phyloP scores from a whole-genome alignment of 2,113 vertebrate species.

The Tonatia bakeri region DNA sequence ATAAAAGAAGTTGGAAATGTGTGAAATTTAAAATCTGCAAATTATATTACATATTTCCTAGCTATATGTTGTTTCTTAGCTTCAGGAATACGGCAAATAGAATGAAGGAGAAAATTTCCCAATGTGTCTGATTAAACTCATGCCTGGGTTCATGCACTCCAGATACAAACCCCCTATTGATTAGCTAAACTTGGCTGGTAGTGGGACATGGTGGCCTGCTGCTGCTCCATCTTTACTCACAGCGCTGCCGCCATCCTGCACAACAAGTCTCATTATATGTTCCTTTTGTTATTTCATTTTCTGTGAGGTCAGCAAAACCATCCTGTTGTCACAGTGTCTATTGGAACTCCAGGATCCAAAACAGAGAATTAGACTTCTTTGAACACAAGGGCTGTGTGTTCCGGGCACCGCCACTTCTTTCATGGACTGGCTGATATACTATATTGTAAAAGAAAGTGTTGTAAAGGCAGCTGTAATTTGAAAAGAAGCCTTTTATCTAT shows the following conservation, averaged over 20 bases:
- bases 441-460: constrained; percentile 5
- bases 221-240: constrained; percentile 29
- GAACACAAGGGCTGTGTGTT: constrained; percentile 17
- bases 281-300: constrained; percentile 57
- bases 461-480: not conserved
- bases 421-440: constrained; percentile 29
- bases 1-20: not conserved
- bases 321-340: constrained; percentile 36
- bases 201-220: not conserved
- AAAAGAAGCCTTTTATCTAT: constrained; percentile 36
- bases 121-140: not conserved
- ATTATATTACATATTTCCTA: not conserved
- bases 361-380: constrained; percentile 47
- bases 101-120: not conserved
- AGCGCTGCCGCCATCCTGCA: not conserved
- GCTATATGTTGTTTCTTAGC: not conserved
- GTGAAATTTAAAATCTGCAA: not conserved
- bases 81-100: not conserved
- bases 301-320: constrained; percentile 61
- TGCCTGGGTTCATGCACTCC: not conserved
- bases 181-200: not conserved
- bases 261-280: constrained; percentile 42
- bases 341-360: constrained; percentile 41
- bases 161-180: not conserved
- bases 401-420: not conserved